A percentile compares a stretch with the other conserved stretches of the same genome.
These are phyloP conservation scores for Amiota mariae DNA, from an alignment of 2,888 invertebrate genomes.

Conservation along the genomic window DNA sequence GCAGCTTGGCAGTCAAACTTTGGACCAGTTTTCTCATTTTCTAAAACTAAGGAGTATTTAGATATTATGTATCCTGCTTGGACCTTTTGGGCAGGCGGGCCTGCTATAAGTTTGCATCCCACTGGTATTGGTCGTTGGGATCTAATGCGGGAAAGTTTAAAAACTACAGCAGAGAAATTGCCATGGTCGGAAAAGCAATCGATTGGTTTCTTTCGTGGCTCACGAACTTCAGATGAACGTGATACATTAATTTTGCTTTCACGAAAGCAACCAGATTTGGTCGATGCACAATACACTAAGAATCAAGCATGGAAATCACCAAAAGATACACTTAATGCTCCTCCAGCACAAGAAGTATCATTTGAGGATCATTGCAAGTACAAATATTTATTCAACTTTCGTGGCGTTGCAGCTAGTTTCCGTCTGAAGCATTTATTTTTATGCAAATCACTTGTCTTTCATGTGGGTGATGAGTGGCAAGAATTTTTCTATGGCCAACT, in stretches of 20 bases:
- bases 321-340: conserved; percentile 89
- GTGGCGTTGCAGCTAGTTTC: conserved; percentile 98
- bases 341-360: conserved; percentile 89
- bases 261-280: conserved; percentile 81
- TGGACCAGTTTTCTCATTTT: conserved; percentile 93
- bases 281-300: conserved; percentile 96
- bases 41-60: conserved; percentile 86
- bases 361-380: conserved; percentile 94
- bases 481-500: conserved; percentile 95
- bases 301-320: conserved; percentile 99
- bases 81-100: conserved; percentile 99
- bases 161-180: conserved; percentile 78
- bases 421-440: conserved; percentile 95
- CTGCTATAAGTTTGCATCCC: conserved; percentile 94
- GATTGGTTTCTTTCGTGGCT: conserved; percentile 92
- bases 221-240: conserved; percentile 92
- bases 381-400: conserved; percentile 95
- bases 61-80: conserved; percentile 98
- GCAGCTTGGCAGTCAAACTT: conserved; percentile 40
- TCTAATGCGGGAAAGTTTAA: conserved; percentile 82
- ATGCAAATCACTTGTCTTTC: conserved; percentile 93
- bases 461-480: conserved; percentile 94
- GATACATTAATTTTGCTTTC: conserved; percentile 91
- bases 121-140: conserved; percentile 97
- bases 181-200: conserved; percentile 85